Conservation (phyloP, 2,797 vertebrate species). For the Kryptopterus vitreolus region DNA sequence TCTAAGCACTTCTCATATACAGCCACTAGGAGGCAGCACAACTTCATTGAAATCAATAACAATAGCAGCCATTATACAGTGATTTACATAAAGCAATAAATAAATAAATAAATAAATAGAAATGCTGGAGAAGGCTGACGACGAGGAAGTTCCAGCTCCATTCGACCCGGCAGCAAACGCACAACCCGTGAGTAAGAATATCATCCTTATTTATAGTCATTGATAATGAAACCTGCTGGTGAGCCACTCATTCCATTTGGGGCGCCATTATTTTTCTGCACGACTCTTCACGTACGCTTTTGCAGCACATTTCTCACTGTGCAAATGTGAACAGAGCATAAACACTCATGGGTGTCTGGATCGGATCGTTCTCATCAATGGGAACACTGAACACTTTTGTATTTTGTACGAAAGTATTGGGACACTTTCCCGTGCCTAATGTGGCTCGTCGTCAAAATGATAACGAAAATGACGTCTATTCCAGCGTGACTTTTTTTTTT, state of each 20-base stretch:
- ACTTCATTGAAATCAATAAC: neutral
- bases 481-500: too few species aligned
- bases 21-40: conserved; percentile 64
- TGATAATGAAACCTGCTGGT: neutral
- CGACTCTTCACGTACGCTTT: neutral
- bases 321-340: neutral
- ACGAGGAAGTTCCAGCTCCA: neutral
- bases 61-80: conserved; percentile 9
- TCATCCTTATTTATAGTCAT: neutral
- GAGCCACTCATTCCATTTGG: neutral
- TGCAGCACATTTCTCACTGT: neutral
- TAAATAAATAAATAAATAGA: too few species aligned
- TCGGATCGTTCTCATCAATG: neutral
- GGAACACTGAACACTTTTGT: too few species aligned
- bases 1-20: neutral
- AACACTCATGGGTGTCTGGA: neutral
- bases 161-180: neutral
- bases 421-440: too few species aligned
- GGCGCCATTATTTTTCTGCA: neutral
- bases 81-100: conserved; percentile 10
- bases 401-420: too few species aligned
- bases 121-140: neutral
- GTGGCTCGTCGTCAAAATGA: too few species aligned
- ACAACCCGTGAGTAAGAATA: neutral
- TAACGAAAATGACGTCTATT: too few species aligned